Percentiles rank a stretch among this genome's conserved stretches.
phyloP scores from a whole-genome alignment of 2,797 vertebrate species.

The Catharus ustulatus region DNA sequence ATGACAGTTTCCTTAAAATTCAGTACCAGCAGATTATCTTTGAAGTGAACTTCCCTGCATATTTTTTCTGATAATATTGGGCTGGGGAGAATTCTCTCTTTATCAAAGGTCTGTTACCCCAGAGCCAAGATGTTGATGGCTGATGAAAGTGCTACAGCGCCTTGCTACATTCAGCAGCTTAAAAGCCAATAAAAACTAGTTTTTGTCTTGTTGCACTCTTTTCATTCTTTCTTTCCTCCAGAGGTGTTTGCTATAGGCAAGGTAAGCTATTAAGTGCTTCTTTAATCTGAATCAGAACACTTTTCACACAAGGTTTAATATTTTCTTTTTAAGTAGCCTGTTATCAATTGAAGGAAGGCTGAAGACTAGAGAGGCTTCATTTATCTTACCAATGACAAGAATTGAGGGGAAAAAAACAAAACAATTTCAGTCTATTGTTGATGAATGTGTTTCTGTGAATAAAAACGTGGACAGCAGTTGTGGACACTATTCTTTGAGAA shows the following conservation, averaged over 20 bases:
- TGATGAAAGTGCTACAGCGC: not conserved
- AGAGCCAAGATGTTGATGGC: slow-evolving; percentile 1
- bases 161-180: not conserved
- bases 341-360: not conserved
- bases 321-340: slow-evolving; percentile 12
- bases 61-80: slow-evolving; percentile 21
- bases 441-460: slow-evolving; percentile 56
- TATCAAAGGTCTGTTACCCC: slow-evolving; percentile 26
- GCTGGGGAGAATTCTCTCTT: not conserved
- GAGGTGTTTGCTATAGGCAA: slow-evolving; percentile 9
- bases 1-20: slow-evolving; percentile 12
- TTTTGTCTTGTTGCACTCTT: slow-evolving; percentile 15
- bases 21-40: not conserved
- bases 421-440: slow-evolving; percentile 33
- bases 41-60: not conserved
- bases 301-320: slow-evolving; percentile 1
- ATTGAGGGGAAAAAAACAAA: not conserved
- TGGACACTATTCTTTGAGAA: not conserved
- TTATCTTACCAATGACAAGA: slow-evolving; percentile 52
- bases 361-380: slow-evolving; percentile 23
- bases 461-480: slow-evolving; percentile 13
- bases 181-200: slow-evolving; percentile 29
- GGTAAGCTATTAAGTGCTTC: slow-evolving; percentile 18
- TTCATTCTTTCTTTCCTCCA: not conserved
- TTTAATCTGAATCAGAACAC: slow-evolving; percentile 47